A percentile compares a stretch with the other conserved stretches of the same genome.
These are phyloP conservation scores for Denticeps clupeoides DNA, from an alignment of 2,797 vertebrate genomes.

Conservation along the genomic window DNA sequence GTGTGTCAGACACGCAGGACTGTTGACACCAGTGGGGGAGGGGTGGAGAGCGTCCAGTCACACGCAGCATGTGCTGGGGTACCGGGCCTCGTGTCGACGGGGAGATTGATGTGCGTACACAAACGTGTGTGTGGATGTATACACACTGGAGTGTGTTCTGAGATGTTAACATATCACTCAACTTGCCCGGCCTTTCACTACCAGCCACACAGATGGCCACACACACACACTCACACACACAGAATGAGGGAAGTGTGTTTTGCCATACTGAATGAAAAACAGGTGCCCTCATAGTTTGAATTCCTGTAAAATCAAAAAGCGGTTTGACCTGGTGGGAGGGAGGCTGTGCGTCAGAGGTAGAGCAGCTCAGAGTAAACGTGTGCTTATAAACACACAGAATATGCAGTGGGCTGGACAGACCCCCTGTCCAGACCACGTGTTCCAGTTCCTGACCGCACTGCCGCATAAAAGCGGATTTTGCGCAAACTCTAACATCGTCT, in stretches of 20 bases:
- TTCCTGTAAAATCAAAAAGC: constrained; percentile 61
- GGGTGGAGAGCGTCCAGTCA: no score
- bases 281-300: constrained; percentile 67
- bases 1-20: not conserved
- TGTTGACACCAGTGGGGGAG: constrained; percentile 33
- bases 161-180: constrained; percentile 44
- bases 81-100: constrained; percentile 19
- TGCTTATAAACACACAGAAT: no score
- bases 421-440: no score
- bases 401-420: no score
- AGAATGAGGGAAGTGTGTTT: constrained; percentile 31
- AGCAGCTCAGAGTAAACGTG: no score
- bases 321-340: no score
- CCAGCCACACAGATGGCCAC: constrained; percentile 49
- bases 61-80: constrained; percentile 26
- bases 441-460: no score
- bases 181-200: constrained; percentile 30
- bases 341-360: no score
- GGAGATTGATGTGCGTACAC: constrained; percentile 41
- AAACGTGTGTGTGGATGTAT: constrained; percentile 40
- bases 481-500: no score
- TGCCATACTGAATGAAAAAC: constrained; percentile 62
- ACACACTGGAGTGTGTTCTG: constrained; percentile 37
- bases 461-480: no score
- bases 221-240: constrained; percentile 35